Conservation (phyloP, 2,113 vertebrate genomes). For the Numenius arquata region DNA sequence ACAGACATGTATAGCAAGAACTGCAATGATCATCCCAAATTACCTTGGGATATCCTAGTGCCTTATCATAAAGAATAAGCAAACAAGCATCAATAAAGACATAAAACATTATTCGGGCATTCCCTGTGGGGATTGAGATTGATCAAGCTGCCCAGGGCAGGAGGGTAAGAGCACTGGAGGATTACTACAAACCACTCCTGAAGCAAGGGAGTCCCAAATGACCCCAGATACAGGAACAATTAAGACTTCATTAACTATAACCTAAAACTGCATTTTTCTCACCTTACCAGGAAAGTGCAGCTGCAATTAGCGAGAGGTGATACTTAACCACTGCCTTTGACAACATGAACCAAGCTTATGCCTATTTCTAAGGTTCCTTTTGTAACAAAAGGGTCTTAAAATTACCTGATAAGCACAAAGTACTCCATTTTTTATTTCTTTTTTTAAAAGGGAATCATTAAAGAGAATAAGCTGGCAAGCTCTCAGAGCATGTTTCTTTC, state of each 20-base stretch:
- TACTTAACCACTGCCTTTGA: neutral
- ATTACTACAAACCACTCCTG: neutral
- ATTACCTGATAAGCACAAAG: neutral
- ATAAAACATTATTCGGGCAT: rapidly evolving
- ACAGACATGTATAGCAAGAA: neutral
- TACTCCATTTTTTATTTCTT: neutral
- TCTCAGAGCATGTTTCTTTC: neutral
- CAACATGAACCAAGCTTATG: neutral
- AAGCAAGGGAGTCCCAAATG: neutral
- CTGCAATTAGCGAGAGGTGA: neutral
- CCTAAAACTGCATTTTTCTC: neutral
- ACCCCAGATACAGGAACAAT: neutral
- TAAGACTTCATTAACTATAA: neutral
- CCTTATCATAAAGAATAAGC: neutral
- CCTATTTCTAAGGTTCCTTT: neutral
- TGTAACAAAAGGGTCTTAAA: neutral
- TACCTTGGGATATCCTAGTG: neutral
- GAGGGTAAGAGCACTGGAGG: neutral
- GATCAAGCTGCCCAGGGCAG: neutral
- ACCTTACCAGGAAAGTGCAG: neutral
- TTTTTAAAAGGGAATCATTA: neutral
- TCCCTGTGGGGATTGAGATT: rapidly evolving
- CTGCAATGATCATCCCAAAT: neutral
- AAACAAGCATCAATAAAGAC: neutral
- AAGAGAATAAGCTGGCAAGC: neutral